Base-by-base conservation (phyloP, 2,113 vertebrate genomes). In the Larimichthys polyactis region DNA sequence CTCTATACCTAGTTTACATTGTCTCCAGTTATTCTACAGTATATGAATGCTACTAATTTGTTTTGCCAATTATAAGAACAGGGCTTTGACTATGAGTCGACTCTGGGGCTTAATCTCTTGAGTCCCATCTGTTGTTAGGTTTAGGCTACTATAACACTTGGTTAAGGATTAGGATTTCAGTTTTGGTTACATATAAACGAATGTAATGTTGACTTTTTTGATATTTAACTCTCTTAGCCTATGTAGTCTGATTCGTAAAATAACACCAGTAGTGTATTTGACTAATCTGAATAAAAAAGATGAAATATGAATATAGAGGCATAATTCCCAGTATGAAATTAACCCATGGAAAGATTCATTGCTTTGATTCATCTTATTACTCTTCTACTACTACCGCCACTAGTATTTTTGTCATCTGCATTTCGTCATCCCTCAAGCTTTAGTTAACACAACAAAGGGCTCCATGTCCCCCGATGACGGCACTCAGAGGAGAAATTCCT, bases 361-460 rank as follows among this genome's bases (percentile, higher is more conserved):
- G 8, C 0, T 72, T 64, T 80, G 60, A 58, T 40, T 40, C 57
- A 66, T 40, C 43, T 20, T 40, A 15, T 70, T 75, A 62, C 46
- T 40, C 36, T 40, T 40, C 36, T 40, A 19, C 43, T 27, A 10
- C 27, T 6, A 52, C 66, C 65, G 29, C 54, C 4, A 15, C 22
- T 43, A 44, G 36, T 40, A 40, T 40, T 43, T 22, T 51, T 51
- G 51, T 58, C 51, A 51, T 67, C 62, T 71, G 44, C 27, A 72
- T 77, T 82, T 59, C 0, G 60, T 57, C 22, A 59, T 66, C 51
- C 32, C 22, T 62, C 20, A 5, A 49, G 55, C 48, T 55, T 46
- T 63, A 83, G 79, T 83, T 74, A 74, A 40, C 69, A 78, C 63
- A 75, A 27, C 3, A 63, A 81, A 69, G 36, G 51, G 36, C 36